phyloP scores from a whole-genome alignment of 2,888 invertebrate genomes.

The Hirtodrosophila confusa region DNA sequence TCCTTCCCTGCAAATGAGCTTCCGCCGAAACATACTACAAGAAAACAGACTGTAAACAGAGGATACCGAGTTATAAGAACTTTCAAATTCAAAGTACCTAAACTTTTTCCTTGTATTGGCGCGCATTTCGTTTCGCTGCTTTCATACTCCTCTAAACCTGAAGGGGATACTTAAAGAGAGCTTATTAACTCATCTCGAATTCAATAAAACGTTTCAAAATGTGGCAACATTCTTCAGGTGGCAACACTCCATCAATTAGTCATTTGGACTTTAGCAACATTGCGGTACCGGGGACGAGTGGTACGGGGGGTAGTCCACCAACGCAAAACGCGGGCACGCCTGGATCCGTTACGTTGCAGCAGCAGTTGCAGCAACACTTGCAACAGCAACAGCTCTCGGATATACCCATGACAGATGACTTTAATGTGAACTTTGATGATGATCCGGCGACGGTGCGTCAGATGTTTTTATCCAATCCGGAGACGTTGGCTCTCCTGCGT shows the following conservation, averaged over 20 bases:
- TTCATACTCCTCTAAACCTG: conserved; percentile 2
- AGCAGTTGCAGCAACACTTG: conserved; percentile 38
- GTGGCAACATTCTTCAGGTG: conserved; percentile 32
- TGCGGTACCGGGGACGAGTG: conserved; percentile 87
- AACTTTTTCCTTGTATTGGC: conserved; percentile 28
- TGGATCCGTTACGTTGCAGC: conserved; percentile 1
- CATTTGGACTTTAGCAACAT: conserved; percentile 94
- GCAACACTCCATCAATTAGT: conserved; percentile 57
- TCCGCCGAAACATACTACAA: too few species aligned
- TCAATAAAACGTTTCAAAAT: too few species aligned
- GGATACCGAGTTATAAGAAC: too few species aligned
- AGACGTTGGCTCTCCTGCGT: conserved; percentile 94
- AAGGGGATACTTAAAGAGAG: conserved; percentile 6
- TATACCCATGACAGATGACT: conserved; percentile 79
- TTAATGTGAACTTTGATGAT: conserved; percentile 87
- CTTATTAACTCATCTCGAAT: too few species aligned
- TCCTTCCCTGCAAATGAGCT: too few species aligned
- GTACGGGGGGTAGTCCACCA: conserved; percentile 36
- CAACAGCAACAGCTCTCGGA: conserved; percentile 46
- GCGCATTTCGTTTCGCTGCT: conserved; percentile 1
- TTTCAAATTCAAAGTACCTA: too few species aligned
- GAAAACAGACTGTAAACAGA: too few species aligned
- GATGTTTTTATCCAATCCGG: conserved; percentile 95
- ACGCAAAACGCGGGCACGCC: conserved; percentile 26
- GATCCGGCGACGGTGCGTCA: conserved; percentile 93